Base-by-base conservation (phyloP, 64 coral and sea anemone species). In the Actinia tenebrosa region DNA sequence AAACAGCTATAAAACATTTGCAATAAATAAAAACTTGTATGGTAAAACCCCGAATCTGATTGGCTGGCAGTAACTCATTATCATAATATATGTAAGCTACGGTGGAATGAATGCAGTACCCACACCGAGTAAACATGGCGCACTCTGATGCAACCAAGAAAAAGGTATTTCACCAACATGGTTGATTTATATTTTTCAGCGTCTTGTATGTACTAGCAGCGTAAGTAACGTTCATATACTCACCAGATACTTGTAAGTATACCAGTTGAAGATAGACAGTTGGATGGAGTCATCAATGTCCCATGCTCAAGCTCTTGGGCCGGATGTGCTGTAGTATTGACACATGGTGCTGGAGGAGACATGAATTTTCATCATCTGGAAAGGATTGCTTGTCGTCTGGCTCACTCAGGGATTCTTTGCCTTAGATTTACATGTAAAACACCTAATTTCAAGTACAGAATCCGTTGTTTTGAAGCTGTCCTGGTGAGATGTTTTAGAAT, bases 361-460 rank as follows among this genome's bases (percentile, higher is more conserved):
- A 93, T 99, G 91, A 45, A 91, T 66, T 92, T 92, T 45, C 69
- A 77, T 45, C 97, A 99, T 62, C 45, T 99, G n/a, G 93, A 99
- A 25, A 88, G 77, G 27, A 66, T 99, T 43, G 90, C 97, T 80
- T 60, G 91, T 23, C 88, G 84, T 87, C 79, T 99, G 20, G 90
- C 91, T 37, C 81, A 83, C 3, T 87, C 97, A 55, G 97, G 97
- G 27, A 95, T 99, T 79, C 83, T 99, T 3, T 99, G 97, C 69
- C 89, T 99, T 64, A 87, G 97, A 86, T 99, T 99, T 80, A 99
- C 97, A 46, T 93, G 93, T 58, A 95, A 90, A 45, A 99, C 97
- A 68, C 93, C 90, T 19, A 99, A 99, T 89, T 95, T 99, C 78
- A 84, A 99, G 79, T 95, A 99, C 55, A 92, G 97, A 23, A 80